Conservation (phyloP, 30 jellyfish, hydroid and myxozoan species). For the Cassiopea andromeda region DNA sequence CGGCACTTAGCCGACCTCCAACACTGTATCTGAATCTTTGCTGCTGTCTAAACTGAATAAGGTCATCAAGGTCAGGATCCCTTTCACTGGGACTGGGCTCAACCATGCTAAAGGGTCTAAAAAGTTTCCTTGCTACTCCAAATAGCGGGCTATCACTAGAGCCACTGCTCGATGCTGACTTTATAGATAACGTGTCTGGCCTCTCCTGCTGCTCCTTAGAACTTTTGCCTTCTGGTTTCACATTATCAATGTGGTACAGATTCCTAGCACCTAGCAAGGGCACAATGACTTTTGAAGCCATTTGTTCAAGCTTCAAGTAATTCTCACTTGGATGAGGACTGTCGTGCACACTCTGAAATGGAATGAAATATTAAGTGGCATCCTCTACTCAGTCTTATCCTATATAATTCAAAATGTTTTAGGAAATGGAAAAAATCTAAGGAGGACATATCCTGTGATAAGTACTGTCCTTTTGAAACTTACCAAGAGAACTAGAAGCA, state of each 20-base stretch:
- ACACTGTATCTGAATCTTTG: constrained; percentile 71
- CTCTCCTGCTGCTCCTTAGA: constrained; percentile 24
- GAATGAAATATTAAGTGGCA: not conserved
- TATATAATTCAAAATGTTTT: too few relatives aligned
- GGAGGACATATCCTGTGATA: too few relatives aligned
- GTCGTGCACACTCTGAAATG: constrained; percentile 85
- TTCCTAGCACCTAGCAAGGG: constrained; percentile 92
- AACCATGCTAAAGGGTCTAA: constrained; percentile 82
- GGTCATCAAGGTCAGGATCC: constrained; percentile 90
- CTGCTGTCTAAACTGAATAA: constrained; percentile 78
- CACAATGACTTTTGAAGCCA: constrained; percentile 81
- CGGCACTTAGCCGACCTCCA: constrained; percentile 79
- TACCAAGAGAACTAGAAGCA: constrained; percentile 94
- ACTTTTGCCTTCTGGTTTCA: not conserved
- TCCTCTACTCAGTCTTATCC: too few relatives aligned
- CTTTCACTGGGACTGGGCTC: constrained; percentile 65
- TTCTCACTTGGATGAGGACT: constrained; percentile 83
- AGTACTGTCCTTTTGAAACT: not conserved
- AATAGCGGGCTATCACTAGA: constrained; percentile 62
- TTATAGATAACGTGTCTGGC: not conserved
- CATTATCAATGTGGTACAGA: constrained; percentile 41
- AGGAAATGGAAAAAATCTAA: too few relatives aligned
- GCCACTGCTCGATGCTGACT: constrained; percentile 43
- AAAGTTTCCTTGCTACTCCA: constrained; percentile 16
- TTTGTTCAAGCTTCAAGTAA: constrained; percentile 74